Evolutionary conservation across 2,888 invertebrate genomes (phyloP), one percentile per base, ranked within the genome.

Genomic region (Habroteleia sp.): DNA sequence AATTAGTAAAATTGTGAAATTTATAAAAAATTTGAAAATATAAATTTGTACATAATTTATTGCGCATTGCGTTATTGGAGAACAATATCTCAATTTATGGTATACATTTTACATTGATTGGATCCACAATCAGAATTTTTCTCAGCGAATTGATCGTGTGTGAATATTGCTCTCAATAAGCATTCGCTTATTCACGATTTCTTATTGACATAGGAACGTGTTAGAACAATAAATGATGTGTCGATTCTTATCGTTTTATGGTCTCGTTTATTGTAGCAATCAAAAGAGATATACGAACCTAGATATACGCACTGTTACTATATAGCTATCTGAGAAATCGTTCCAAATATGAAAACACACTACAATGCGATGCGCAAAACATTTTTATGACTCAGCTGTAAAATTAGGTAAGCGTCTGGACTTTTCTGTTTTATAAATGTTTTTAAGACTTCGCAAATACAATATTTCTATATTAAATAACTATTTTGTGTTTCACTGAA

Each of bases 211-310:
- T 69, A 69, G 69, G 48, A 69, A 60, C 69, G 50, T 44, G 69
- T 60, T 52, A 69, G 58, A 52, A 52, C 69, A 69, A 69, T 69
- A 69, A 69, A 69, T 69, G 69, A 69, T 69, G 69, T 69, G 69
- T 69, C 69, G 41, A 69, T 69, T 69, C 69, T 69, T 69, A 69
- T 69, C 69, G 60, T 50, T 69, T 69, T 69, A 69, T 60, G 60
- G 69, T 54, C 60, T 27, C 69, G 60, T 71, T 71, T 71, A 71
- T 71, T 60, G 69, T 71, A 60, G 69, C 69, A 71, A 71, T 71
- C 69, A 71, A 69, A 69, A 50, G 60, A 69, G 69, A 69, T 66
- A 66, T 66, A 66, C 54, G 65, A 54, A 66, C 44, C 54, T 54
- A 66, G 65, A 66, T 69, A n/a, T n/a, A 69, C 31, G 54, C 29